phyloP scores from a whole-genome alignment of 2,113 vertebrate species.

The Odontophorus gujanensis region DNA sequence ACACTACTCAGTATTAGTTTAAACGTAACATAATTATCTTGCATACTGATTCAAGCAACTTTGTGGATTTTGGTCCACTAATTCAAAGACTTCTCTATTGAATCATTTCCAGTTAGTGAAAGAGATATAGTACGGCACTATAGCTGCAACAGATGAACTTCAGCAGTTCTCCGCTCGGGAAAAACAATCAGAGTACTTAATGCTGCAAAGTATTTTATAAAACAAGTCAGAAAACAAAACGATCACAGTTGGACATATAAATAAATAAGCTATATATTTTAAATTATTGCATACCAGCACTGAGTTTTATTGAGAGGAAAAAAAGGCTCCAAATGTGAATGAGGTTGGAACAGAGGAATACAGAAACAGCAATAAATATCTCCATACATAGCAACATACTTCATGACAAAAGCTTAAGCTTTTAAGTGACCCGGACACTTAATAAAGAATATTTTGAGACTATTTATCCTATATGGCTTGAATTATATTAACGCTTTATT shows the following conservation, averaged over 20 bases:
- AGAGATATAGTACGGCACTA: background rate
- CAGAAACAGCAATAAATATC: background rate
- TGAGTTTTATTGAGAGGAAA: background rate
- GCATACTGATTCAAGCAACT: background rate
- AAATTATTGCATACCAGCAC: background rate
- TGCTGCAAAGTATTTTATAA: background rate
- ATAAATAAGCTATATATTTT: background rate
- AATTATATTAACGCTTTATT: constrained; percentile 4
- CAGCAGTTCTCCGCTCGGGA: background rate
- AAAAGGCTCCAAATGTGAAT: background rate
- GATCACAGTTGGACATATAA: background rate
- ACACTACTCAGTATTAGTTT: background rate
- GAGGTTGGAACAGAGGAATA: background rate
- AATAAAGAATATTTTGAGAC: background rate
- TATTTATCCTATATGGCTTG: background rate
- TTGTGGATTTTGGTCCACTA: background rate
- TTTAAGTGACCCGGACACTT: background rate
- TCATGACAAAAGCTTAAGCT: background rate
- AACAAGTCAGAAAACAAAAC: background rate
- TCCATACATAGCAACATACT: background rate
- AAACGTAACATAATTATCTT: background rate
- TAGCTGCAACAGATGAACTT: background rate
- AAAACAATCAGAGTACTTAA: background rate
- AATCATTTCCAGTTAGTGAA: background rate
- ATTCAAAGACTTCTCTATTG: background rate